Evolutionary conservation across 35 echinoderm and acorn worm genomes (phyloP), one percentile per base, ranked within the genome.

Genomic region (Ophioderma brevispina): DNA sequence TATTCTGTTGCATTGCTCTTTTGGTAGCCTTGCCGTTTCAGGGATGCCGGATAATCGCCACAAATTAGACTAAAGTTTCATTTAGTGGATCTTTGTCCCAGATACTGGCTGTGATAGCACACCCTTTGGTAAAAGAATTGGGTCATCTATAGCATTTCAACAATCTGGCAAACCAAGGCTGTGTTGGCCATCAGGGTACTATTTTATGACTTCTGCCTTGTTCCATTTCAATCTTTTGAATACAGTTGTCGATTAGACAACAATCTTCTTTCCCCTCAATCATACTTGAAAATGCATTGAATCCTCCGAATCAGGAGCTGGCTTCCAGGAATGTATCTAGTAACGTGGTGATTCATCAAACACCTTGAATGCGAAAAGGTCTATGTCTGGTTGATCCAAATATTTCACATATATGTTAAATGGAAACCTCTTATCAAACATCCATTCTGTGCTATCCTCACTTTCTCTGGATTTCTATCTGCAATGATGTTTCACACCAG

Each of bases 261-360:
- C 55, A 85, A 0, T 86, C 14, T 19, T 80, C 35, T 33, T 18
- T 37, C 36, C 55, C 76, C 95, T n/a, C 95, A 97, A 50, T 94
- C 75, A n/a, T 80, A 94, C 37, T n/a, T 37, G 76, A 87, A 39
- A 94, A 91, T 32, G 82, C 95, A 89, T 97, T 92, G 59, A 94
- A 82, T 55, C 84, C 46, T 80, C 59, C 39, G 91, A 87, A 30
- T 64, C 37, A n/a, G 92, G 95, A 76, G 94, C 88, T 32, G 91
- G 91, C 78, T 84, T 84, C 96, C 96, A 98, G 42, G 96, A 97
- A n/a, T 80, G 80, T 86, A n/a, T n/a, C n/a, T n/a, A n/a, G n/a
- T n/a, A n/a, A n/a, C n/a, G n/a, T n/a, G n/a, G n/a, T n/a, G 88
- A 98, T 79, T 49, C 19, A n/a, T 39, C 76, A 82, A 91, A 91